Evolutionary conservation across 2,113 vertebrate genomes (phyloP).

Genomic region (Spheniscus mendiculus): DNA sequence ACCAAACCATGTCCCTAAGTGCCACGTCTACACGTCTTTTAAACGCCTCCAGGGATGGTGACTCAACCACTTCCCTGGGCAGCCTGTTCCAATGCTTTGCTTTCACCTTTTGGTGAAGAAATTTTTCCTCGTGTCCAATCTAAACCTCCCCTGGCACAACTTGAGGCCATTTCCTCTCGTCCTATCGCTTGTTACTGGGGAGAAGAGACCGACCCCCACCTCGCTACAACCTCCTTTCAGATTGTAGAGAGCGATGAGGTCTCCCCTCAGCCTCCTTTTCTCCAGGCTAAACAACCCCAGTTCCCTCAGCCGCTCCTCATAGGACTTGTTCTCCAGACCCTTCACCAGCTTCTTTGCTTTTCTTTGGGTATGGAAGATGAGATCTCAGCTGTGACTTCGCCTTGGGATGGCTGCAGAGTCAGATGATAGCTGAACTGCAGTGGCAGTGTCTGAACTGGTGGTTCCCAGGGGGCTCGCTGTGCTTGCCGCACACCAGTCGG

Average conservation of each 20-base stretch:
- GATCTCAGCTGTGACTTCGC: not conserved
- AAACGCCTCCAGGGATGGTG: not conserved
- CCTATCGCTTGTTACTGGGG: not conserved
- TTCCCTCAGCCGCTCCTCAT: not conserved
- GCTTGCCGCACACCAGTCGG: fast-evolving
- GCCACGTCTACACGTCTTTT: not conserved
- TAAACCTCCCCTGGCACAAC: not conserved
- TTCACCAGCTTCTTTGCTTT: fast-evolving
- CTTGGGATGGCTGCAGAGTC: not conserved
- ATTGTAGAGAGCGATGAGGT: not conserved
- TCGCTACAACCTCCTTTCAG: not conserved
- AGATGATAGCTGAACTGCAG: not conserved
- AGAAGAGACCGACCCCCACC: not conserved
- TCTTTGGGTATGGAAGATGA: not conserved
- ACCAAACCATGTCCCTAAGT: not conserved
- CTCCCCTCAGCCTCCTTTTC: not conserved
- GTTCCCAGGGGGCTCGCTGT: not conserved
- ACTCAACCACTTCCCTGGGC: not conserved
- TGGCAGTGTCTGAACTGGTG: not conserved
- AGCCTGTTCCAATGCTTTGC: not conserved
- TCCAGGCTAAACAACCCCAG: not conserved
- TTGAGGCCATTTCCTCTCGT: not conserved
- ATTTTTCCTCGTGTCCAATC: not conserved
- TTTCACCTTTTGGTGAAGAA: not conserved
- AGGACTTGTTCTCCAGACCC: not conserved